Evolutionary conservation across 2,888 invertebrate genomes (phyloP).

Genomic region (Thymelicus sylvestris): DNA sequence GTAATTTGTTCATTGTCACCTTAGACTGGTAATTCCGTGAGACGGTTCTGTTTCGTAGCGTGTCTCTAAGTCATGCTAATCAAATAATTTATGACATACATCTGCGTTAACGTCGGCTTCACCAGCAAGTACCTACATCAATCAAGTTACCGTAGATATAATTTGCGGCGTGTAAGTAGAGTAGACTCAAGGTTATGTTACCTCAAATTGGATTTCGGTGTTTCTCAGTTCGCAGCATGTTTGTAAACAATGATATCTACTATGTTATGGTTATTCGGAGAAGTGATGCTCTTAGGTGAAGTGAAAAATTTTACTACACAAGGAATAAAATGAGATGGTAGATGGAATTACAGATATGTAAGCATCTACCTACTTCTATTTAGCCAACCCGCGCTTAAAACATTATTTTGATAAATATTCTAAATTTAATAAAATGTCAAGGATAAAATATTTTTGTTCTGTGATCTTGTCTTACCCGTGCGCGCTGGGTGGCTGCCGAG

Average conservation of each 20-base stretch:
- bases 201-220: conserved; percentile 13
- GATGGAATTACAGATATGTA: no score
- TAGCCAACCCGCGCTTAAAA: no score
- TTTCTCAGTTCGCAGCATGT: conserved; percentile 2
- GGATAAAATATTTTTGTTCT: no score
- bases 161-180: conserved; percentile 8
- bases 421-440: no score
- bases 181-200: conserved; percentile 8
- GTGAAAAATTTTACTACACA: background rate
- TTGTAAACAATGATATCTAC: conserved; percentile 6
- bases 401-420: no score
- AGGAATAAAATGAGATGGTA: no score
- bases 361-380: no score
- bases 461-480: no score
- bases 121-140: background rate
- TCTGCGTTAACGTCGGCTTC: background rate
- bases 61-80: background rate
- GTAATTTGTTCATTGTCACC: background rate
- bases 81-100: background rate
- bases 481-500: no score
- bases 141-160: background rate
- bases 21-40: background rate
- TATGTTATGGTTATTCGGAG: background rate
- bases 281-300: background rate
- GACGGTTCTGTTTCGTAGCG: background rate